Base-by-base conservation (phyloP, 2,888 invertebrate species). In the Drosophila macrospina region DNA sequence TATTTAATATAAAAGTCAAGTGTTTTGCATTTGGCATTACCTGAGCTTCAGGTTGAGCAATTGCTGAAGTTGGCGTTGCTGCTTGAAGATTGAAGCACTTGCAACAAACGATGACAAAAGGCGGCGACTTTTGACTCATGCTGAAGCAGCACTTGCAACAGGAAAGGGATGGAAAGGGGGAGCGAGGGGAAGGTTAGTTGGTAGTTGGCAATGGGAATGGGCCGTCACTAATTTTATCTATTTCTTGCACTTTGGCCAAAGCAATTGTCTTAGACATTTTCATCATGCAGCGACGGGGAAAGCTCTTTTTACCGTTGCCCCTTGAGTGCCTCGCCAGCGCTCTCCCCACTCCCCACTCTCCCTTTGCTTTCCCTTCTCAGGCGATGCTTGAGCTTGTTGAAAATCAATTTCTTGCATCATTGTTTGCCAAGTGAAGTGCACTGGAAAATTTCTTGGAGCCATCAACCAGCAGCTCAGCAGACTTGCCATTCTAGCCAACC, bases 361-460 rank as follows among this genome's bases (percentile, higher is more conserved):
- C 60, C 57, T 45, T 63, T 66, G 15, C 20, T 44, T 52, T 37
- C 10, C 37, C 39, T 55, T 34, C 47, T 44, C 28, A 48, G 57
- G n/a, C 39, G 41, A 45, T 32, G 68, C 80, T 83, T 68, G 71
- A 80, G 74, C 90, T 89, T 88, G 90, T 89, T 89, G 87, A 88
- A 89, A 89, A 89, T 89, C 89, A 89, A 89, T 89, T 89, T 89
- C 89, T 88, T 90, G 87, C 89, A 90, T 89, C 89, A 90, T 90
- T 89, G 89, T 90, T 90, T 89, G 90, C 84, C 84, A 86, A 89
- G 90, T 89, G 89, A 89, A 89, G 89, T 90, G 89, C 90, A 86
- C 89, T 90, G 89, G 87, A 89, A 90, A 89, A 90, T 89, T 82
- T 75, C 79, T 81, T 68, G 71, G 45, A 83, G 70, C 86, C 86